A percentile compares a stretch with the other conserved stretches of the same genome.
These are phyloP conservation scores for Oophaga sylvatica DNA, from an alignment of 2,797 vertebrate genomes.

Conservation along the genomic window DNA sequence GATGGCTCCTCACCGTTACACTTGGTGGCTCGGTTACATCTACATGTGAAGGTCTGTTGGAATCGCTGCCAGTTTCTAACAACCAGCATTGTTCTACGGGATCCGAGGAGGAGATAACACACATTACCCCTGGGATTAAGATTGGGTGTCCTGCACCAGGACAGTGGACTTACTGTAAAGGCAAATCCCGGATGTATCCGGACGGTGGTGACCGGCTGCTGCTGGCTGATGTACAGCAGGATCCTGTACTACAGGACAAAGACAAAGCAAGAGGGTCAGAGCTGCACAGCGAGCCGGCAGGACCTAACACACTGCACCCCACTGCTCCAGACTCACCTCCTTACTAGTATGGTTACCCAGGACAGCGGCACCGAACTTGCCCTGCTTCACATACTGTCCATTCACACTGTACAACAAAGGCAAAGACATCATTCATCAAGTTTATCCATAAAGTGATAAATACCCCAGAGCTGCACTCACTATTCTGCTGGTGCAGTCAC, in stretches of 20 bases:
- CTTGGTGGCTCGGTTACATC: background rate
- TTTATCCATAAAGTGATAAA: background rate
- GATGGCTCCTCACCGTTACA: background rate
- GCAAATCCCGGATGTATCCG: conserved; percentile 85
- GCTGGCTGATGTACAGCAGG: conserved; percentile 91
- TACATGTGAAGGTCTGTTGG: background rate
- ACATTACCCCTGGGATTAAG: background rate
- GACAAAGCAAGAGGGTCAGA: background rate
- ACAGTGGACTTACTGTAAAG: conserved; percentile 82
- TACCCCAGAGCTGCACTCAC: background rate
- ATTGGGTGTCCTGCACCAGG: background rate
- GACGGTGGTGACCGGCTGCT: conserved; percentile 86
- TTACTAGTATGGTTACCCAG: conserved; percentile 84
- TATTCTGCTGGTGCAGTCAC: too few species aligned
- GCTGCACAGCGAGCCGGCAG: background rate
- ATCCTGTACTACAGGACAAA: conserved; percentile 86
- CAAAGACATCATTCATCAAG: too few species aligned
- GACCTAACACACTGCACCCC: background rate
- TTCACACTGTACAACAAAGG: conserved; percentile 78
- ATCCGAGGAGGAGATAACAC: background rate
- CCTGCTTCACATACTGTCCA: conserved; percentile 92
- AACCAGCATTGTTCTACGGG: background rate
- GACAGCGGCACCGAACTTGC: conserved; percentile 92
- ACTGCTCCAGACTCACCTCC: conserved; percentile 80
- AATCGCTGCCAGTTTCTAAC: background rate